Percentiles rank a stretch among this genome's conserved stretches.
These are phyloP conservation scores for Diabrotica balteata DNA, from an alignment of 2,888 invertebrate genomes.

Conservation along the genomic window DNA sequence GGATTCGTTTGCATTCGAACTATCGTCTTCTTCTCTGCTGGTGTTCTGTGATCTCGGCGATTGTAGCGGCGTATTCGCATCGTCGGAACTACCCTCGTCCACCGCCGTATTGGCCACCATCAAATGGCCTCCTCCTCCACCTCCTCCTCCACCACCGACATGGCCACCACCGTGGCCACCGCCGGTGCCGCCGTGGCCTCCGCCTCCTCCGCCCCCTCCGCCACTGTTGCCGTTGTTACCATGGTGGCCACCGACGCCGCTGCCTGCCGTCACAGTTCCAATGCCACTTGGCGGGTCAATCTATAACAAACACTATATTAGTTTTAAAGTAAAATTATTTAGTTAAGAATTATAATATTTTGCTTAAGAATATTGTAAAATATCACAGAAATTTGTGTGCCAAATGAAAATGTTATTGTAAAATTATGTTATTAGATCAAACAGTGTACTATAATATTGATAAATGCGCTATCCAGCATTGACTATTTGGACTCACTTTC, in stretches of 20 bases:
- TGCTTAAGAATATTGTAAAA: too few species aligned
- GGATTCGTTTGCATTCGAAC: slow-evolving; percentile 72
- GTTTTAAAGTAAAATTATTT: too few species aligned
- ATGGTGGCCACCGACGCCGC: slow-evolving; percentile 32
- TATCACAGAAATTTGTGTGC: too few species aligned
- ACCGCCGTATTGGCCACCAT: slow-evolving; percentile 43
- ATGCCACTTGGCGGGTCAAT: slow-evolving; percentile 41
- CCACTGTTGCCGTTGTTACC: slow-evolving; percentile 35
- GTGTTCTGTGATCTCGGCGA: slow-evolving; percentile 67
- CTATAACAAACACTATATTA: slow-evolving; percentile 40
- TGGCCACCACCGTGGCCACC: slow-evolving; percentile 15
- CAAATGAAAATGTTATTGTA: too few species aligned
- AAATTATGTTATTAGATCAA: too few species aligned
- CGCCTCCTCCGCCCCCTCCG: slow-evolving; percentile 27
- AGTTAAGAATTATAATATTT: too few species aligned
- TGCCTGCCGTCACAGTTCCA: slow-evolving; percentile 38
- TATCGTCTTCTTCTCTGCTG: slow-evolving; percentile 71
- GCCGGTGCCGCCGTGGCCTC: slow-evolving; percentile 30
- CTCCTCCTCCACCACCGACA: slow-evolving; percentile 36
- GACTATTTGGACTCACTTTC: too few species aligned
- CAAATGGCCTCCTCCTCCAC: slow-evolving; percentile 37
- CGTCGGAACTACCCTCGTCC: slow-evolving; percentile 57
- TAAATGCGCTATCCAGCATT: too few species aligned
- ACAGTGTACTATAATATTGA: too few species aligned
- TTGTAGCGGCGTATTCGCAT: slow-evolving; percentile 57